These are phyloP conservation scores for Hippocampus comes DNA, from an alignment of 2,113 vertebrate species.

Conservation along the genomic window DNA sequence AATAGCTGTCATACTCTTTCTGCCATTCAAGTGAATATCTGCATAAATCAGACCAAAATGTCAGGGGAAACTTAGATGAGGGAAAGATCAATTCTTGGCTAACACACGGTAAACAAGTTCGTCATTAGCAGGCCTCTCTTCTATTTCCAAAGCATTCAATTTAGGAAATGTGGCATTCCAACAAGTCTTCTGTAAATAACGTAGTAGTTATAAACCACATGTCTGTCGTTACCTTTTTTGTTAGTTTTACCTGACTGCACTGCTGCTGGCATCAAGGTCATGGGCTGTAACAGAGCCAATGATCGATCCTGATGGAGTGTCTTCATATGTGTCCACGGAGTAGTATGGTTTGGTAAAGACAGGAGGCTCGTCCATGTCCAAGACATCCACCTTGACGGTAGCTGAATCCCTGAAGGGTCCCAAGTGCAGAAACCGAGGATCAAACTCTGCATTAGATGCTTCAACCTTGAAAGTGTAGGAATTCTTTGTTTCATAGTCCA, in stretches of 20 bases:
- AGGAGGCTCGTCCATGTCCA: constrained; percentile 87
- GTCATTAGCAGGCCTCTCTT: too few species aligned
- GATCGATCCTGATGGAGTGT: constrained; percentile 81
- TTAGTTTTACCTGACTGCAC: constrained; percentile 78
- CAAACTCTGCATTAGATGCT: constrained; percentile 82
- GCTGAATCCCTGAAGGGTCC: constrained; percentile 89
- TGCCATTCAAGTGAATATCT: constrained; percentile 90
- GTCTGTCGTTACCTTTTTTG: background rate
- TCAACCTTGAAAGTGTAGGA: constrained; percentile 88
- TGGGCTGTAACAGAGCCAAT: constrained; percentile 88
- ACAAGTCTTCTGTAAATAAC: too few species aligned
- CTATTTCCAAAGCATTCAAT: too few species aligned
- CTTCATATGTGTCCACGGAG: constrained; percentile 87
- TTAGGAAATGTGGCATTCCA: too few species aligned
- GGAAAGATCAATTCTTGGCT: background rate
- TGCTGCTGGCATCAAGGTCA: constrained; percentile 86
- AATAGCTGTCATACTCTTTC: constrained; percentile 79
- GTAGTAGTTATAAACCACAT: background rate
- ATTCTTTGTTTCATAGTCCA: constrained; percentile 91
- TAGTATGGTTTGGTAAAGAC: constrained; percentile 82
- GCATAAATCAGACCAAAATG: constrained; percentile 20
- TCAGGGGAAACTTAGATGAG: background rate
- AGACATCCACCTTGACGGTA: constrained; percentile 84
- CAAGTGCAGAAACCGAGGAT: constrained; percentile 81
- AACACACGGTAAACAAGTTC: too few species aligned